These are phyloP conservation scores for Perithous albicinctus DNA, from an alignment of 2,888 invertebrate species.

Conservation along the genomic window DNA sequence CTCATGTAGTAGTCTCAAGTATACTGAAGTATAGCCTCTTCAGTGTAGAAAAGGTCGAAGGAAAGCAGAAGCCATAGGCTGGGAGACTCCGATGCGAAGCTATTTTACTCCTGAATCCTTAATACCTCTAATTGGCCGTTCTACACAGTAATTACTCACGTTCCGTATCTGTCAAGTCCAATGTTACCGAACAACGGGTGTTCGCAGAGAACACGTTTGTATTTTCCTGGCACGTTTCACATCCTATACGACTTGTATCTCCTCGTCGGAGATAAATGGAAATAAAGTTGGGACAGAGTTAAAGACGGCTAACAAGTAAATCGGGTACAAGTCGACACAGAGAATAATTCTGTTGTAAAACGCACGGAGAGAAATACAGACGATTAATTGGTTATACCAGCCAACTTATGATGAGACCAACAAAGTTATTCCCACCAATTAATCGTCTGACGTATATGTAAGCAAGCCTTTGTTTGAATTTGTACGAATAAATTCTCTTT, in stretches of 20 bases:
- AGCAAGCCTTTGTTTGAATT: too few species aligned
- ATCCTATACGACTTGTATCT: background rate
- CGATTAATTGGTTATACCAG: too few species aligned
- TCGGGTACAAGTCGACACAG: background rate
- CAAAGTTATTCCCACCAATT: too few species aligned
- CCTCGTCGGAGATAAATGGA: background rate
- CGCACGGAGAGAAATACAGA: background rate
- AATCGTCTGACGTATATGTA: too few species aligned
- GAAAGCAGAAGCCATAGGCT: background rate
- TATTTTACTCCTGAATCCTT: slow-evolving; percentile 46
- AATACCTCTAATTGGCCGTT: slow-evolving; percentile 44
- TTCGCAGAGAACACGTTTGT: slow-evolving; percentile 1
- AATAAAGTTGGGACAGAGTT: slow-evolving; percentile 10
- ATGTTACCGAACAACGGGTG: slow-evolving; percentile 11
- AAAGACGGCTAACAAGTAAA: slow-evolving; percentile 2
- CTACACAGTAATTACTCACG: slow-evolving; percentile 47
- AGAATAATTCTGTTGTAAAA: background rate
- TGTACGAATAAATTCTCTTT: too few species aligned
- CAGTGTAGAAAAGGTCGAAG: background rate
- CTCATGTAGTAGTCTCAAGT: slow-evolving; percentile 20
- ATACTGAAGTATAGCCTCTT: too few species aligned
- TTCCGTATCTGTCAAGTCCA: slow-evolving; percentile 15
- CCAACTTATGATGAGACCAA: too few species aligned
- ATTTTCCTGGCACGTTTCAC: slow-evolving; percentile 43
- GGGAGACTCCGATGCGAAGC: slow-evolving; percentile 22